phyloP scores from a whole-genome alignment of 2,888 invertebrate species.

The Pseudococcus viburni region DNA sequence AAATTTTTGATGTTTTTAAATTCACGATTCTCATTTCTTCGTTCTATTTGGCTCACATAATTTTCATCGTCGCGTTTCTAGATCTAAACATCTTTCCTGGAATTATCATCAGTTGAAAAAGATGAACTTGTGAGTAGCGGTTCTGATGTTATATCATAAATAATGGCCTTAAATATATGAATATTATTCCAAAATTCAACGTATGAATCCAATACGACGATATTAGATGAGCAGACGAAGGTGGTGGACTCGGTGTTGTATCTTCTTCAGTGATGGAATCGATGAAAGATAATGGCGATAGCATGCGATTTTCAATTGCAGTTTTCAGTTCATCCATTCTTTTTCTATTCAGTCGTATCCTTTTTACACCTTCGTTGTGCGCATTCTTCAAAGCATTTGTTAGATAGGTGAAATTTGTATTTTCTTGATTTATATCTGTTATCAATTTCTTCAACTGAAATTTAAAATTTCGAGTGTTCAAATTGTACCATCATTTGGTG shows the following conservation, averaged over 20 bases:
- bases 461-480: background rate
- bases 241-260: background rate
- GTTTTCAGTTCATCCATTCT: conserved; percentile 8
- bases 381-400: background rate
- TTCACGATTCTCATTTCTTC: too few relatives aligned
- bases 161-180: background rate
- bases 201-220: background rate
- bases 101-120: background rate
- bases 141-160: background rate
- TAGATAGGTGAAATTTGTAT: background rate
- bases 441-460: conserved; percentile 33
- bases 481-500: background rate
- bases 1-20: too few relatives aligned
- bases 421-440: background rate
- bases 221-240: background rate
- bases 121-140: background rate
- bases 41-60: too few relatives aligned
- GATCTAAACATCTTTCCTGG: too few relatives aligned
- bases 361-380: background rate
- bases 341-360: background rate
- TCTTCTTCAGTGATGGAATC: background rate
- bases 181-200: background rate
- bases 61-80: too few relatives aligned
- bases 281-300: background rate
- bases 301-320: background rate